A percentile compares a stretch with the other conserved stretches of the same genome.
These are phyloP conservation scores for Streblospio benedicti DNA, from an alignment of 1,140 invertebrate genomes.

Conservation along the genomic window DNA sequence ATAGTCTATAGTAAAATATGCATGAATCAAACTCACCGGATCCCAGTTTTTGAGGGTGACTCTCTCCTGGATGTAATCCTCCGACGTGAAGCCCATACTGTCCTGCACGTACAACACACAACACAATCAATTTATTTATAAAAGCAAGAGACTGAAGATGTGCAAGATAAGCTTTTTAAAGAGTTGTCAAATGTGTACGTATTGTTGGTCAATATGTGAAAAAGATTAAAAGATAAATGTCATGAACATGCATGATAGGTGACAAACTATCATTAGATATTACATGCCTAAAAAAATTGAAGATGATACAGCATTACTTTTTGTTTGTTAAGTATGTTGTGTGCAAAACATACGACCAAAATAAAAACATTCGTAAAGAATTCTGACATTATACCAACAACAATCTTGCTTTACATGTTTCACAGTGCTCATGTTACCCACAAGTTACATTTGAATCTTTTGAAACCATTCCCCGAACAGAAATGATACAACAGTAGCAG, in stretches of 20 bases:
- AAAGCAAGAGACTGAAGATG: neutral
- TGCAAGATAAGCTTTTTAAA: neutral
- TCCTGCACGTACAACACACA: neutral
- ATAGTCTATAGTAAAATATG: neutral
- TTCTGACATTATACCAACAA: too few relatives aligned
- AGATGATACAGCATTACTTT: too few relatives aligned
- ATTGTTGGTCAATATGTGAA: neutral
- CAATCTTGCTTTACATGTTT: too few relatives aligned
- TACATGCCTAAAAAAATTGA: too few relatives aligned
- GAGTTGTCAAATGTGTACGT: neutral
- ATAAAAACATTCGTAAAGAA: too few relatives aligned
- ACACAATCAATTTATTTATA: neutral
- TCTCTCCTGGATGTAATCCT: constrained; percentile 18
- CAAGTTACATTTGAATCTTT: too few relatives aligned
- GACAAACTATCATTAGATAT: neutral
- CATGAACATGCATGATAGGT: neutral
- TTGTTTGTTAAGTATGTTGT: too few relatives aligned
- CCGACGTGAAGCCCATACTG: constrained; percentile 1
- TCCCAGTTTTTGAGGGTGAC: constrained; percentile 41
- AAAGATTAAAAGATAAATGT: neutral
- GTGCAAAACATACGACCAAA: too few relatives aligned
- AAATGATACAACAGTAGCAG: too few relatives aligned
- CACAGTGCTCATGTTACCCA: too few relatives aligned
- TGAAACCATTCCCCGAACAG: too few relatives aligned
- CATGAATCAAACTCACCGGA: constrained; percentile 35